Conservation (phyloP, 2,113 vertebrate species). For the Sakesphorus luctuosus region DNA sequence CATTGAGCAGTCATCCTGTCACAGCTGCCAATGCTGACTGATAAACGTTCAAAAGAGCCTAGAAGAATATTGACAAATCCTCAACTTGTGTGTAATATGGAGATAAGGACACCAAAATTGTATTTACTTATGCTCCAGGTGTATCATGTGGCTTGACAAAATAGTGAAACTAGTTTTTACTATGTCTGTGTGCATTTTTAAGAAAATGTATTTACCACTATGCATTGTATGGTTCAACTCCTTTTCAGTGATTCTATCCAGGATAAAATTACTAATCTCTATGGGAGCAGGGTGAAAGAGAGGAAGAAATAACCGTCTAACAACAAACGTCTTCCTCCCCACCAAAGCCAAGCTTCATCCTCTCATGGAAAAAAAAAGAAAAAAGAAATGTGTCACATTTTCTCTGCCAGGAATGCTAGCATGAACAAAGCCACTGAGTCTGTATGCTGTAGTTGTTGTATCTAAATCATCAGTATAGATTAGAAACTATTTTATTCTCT, state of each 20-base stretch:
- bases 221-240: neutral
- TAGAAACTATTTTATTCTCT: neutral
- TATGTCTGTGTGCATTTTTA: neutral
- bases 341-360: neutral
- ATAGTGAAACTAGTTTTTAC: constrained; percentile 38
- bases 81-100: constrained; percentile 70
- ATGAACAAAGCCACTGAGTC: neutral
- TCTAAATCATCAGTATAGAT: neutral
- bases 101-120: constrained; percentile 77
- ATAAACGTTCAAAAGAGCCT: constrained; percentile 75
- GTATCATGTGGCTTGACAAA: constrained; percentile 45
- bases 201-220: neutral
- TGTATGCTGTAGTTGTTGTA: neutral
- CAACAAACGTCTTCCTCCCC: fast-evolving
- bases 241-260: neutral
- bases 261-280: neutral
- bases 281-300: neutral
- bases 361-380: neutral
- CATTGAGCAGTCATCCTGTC: constrained; percentile 63
- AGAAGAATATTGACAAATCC: constrained; percentile 76
- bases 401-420: neutral
- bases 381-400: neutral
- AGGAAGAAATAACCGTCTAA: neutral
- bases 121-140: constrained; percentile 63
- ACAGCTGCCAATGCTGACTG: constrained; percentile 71